Base-by-base conservation (phyloP, 2,888 invertebrate species). In the Xestia ashworthii region DNA sequence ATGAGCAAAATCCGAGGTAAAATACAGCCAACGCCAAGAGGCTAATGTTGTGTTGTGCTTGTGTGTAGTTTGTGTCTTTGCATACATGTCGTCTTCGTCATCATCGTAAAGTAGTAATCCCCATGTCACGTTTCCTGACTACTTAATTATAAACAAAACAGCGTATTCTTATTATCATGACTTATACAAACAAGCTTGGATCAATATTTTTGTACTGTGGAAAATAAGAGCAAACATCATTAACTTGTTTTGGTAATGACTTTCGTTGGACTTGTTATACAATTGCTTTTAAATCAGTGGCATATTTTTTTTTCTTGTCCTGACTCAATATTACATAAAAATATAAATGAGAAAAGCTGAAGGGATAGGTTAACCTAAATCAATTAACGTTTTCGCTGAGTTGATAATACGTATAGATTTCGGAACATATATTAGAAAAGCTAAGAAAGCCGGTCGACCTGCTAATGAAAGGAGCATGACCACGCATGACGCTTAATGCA, bases 131-230 rank as follows among this genome's bases (percentile, higher is more conserved):
- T 84, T 83, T 70, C 67, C 48, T 84, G 81, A 85, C 82, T 83
- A 67, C 82, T 85, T 86, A 89, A 89, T 87, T 85, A 85, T 80
- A 87, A 87, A 85, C 84, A 84, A 88, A 87, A 87, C 87, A 88
- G 79, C 78, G 74, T 84, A 72, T 78, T 80, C 73, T 86, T 87
- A 89, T 89, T 91, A 89, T 88, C 87, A 76, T 46, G 84, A 80
- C 84, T 70, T 85, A 83, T 87, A 65, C 89, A 92, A 93, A 93
- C 89, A 91, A 65, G 80, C 83, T 89, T 89, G 83, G 87, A 90
- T 91, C 87, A 93, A 93, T 93, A 92, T 93, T 93, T 91, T 92
- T 89, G 87, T 88, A 78, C 73, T 64, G 25, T 62, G 46, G 60
- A 58, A 80, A 82, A 81, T 78, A 88, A 81, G 73, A 62, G 53